Conservation (phyloP, 2,113 vertebrate genomes). For the Pomatostomus ruficeps region DNA sequence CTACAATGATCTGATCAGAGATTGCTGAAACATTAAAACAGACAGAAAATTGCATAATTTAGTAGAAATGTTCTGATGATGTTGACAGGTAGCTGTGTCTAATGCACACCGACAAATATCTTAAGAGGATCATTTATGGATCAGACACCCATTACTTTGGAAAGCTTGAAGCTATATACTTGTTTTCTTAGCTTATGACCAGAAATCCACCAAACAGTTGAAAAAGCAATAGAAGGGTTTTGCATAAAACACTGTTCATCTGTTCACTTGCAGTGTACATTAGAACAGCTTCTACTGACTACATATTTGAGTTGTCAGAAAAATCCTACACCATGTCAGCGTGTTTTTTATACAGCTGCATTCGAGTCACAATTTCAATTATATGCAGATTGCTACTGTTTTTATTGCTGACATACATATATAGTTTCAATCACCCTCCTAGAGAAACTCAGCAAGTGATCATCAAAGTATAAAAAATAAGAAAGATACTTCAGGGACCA, state of each 20-base stretch:
- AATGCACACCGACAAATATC: neutral
- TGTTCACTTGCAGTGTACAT: neutral
- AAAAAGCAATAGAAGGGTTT: neutral
- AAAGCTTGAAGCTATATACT: neutral
- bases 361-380: neutral
- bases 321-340: neutral
- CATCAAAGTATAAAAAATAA: slow-evolving; percentile 44
- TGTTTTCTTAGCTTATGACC: neutral
- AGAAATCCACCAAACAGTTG: neutral
- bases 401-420: neutral
- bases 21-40: neutral
- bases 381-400: neutral
- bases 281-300: neutral
- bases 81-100: neutral
- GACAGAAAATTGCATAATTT: neutral
- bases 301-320: neutral
- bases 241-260: neutral
- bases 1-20: neutral
- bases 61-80: neutral
- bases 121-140: neutral
- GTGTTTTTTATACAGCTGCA: neutral
- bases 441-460: neutral
- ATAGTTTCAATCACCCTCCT: neutral
- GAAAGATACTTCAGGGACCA: slow-evolving; percentile 49
- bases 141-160: neutral